Base-by-base conservation (phyloP, 2,113 vertebrate species). In the Labeo catla region DNA sequence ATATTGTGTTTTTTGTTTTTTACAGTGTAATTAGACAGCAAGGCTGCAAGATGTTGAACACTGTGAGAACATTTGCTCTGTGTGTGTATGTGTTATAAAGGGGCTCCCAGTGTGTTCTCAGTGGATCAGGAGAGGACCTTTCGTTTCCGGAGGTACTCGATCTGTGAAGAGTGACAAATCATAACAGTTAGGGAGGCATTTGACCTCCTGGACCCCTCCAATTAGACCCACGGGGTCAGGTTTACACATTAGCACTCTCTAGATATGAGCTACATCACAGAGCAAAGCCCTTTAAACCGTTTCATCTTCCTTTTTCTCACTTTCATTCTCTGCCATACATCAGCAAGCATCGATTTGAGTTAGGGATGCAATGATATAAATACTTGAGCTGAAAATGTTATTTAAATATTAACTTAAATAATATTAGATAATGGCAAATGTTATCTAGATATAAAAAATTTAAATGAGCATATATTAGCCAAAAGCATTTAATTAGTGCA, bases 181-280 rank as follows among this genome's bases (percentile, higher is more conserved):
- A 91, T 90, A 93, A 89, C 78, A 89, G 80, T 93, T 91, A 94
- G 89, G 84, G 88, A 91, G 91, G 90, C 83, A 70, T 93, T 95
- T 93, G 93, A 93, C 94, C 92, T 87, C 85, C 87, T 61, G 78
- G 86, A 89, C 89, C 85, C 49, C 39, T 84, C 89, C 87, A 93
- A 92, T 93, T 92, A 91, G 88, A 89, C 81, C 86, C 82, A 91
- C 83, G 89, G 88, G 89, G 87, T 89, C 87, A 84, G 85, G 78
- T 91, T 93, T 85, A 88, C 89, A 83, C 90, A 90, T 86, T 88
- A 90, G 86, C 86, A 85, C 77, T 78, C 43, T 91, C 83, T 87
- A 88, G 82, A 86, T 81, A 66, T 45, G 43, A 84, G 21, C 63
- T 87, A 76, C 81, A 87, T 87, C 72, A 73, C 78, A 59, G n/a